Base-by-base conservation (phyloP, 2,797 vertebrate genomes). In the Pipistrellus pygmaeus region DNA sequence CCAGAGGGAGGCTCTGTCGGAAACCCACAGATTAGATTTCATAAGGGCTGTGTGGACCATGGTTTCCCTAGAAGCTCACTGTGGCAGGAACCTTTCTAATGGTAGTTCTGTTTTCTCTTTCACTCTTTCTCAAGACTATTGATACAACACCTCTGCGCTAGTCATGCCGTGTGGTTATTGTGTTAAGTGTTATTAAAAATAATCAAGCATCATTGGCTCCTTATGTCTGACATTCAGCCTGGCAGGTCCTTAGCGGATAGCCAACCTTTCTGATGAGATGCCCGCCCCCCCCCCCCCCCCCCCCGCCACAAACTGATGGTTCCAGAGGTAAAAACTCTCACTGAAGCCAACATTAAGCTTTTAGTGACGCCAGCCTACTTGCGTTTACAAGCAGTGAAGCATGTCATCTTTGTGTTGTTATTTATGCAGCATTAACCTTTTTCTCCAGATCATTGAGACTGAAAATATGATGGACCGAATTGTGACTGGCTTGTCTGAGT, bases 391-490 rank as follows among this genome's bases (percentile, higher is more conserved):
- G 82, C 77, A 94, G 66, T 95, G 88, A 96, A 96, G 71, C 81
- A 8, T 95, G 60, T 93, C 94, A 5, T 3, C 93, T 93, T 93
- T 86, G 2, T 96, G 97, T 93, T 96, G 95, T 97, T 97, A 98
- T 98, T 98, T 96, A 80, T 97, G 87, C 95, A 96, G 88, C 94
- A 95, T 97, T 95, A 88, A 80, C 96, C 95, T 86, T 96, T 97
- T 96, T 95, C 78, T 97, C 44, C 96, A 99, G 99, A 99, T 99
- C 98, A 99, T 99, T 96, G 99, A 99, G 98, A 99, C 99, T 0
- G 99, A 99, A 98, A 99, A 99, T 98, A 99, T 99, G 99, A 99
- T 99, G 99, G 99, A 99, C 98, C 99, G 99, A 91, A 99, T 99
- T 96, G 99, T 99, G 95, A 99, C 99, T 90, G 99, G 99, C 98